These are phyloP conservation scores for Diachrysia chrysitis DNA, from an alignment of 2,888 invertebrate species.

Conservation along the genomic window DNA sequence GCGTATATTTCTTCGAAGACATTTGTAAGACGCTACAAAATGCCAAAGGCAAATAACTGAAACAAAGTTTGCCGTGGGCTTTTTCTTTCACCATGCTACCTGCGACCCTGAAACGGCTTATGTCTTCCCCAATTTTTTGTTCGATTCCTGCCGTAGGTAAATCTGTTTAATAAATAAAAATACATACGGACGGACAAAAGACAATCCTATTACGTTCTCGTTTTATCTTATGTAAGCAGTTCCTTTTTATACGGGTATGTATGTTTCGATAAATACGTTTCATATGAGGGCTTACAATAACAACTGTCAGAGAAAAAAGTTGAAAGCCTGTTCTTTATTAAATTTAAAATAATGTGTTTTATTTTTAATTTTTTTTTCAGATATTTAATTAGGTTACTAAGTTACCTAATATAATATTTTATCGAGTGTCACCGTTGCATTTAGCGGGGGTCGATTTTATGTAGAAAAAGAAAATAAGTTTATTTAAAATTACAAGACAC, in stretches of 20 bases:
- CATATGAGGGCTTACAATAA: background rate
- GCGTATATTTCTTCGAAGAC: background rate
- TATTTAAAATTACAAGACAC: no score
- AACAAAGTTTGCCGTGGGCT: constrained; percentile 40
- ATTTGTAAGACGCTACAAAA: background rate
- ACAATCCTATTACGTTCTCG: constrained; percentile 34
- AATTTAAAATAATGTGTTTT: no score
- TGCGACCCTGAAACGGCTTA: constrained; percentile 49
- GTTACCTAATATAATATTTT: no score
- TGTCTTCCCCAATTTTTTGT: constrained; percentile 50
- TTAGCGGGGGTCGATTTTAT: no score
- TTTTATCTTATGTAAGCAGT: constrained; percentile 26
- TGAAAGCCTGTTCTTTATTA: no score
- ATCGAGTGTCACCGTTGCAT: no score
- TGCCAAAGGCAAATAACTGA: constrained; percentile 20
- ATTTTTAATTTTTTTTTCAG: no score
- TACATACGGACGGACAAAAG: constrained; percentile 21
- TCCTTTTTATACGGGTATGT: constrained; percentile 6
- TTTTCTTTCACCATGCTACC: constrained; percentile 34
- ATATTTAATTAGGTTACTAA: no score
- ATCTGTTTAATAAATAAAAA: constrained; percentile 46
- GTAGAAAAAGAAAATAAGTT: no score
- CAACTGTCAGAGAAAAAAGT: background rate
- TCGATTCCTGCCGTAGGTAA: constrained; percentile 39
- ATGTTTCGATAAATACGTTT: background rate